Evolutionary conservation across 2,888 invertebrate genomes (phyloP).

Genomic region (Galerucella pusilla): DNA sequence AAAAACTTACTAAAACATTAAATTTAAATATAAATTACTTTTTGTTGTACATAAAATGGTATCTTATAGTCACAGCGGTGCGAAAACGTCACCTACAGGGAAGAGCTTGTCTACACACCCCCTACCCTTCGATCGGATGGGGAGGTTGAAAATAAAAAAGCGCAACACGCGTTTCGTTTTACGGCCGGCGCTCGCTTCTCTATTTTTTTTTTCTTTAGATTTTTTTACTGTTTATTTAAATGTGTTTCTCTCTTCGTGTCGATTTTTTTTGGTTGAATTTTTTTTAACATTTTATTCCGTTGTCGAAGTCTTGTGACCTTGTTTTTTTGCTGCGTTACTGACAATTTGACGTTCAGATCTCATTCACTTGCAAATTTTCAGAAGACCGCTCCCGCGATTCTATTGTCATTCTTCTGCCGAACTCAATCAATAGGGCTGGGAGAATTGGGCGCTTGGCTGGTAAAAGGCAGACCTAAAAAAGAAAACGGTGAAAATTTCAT

Average conservation of each 20-base stretch:
- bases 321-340: constrained; percentile 56
- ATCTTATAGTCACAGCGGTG: constrained; percentile 51
- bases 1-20: constrained; percentile 37
- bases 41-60: constrained; percentile 44
- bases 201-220: constrained; percentile 16
- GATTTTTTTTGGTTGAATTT: constrained; percentile 22
- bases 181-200: constrained; percentile 16
- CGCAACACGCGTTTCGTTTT: constrained; percentile 28
- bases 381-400: constrained; percentile 63
- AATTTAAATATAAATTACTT: constrained; percentile 43
- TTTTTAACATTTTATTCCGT: constrained; percentile 44
- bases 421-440: constrained; percentile 74
- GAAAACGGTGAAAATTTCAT: neutral
- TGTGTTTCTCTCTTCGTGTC: constrained; percentile 31
- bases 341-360: constrained; percentile 58
- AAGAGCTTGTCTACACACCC: constrained; percentile 40
- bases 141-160: constrained; percentile 8
- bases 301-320: constrained; percentile 54
- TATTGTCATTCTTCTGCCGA: constrained; percentile 53
- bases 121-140: constrained; percentile 23
- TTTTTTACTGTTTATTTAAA: constrained; percentile 7
- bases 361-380: constrained; percentile 62
- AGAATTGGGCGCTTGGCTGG: constrained; percentile 73
- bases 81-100: constrained; percentile 54
- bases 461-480: constrained; percentile 67